Base-by-base conservation (phyloP, 2,113 vertebrate genomes). In the Chloroceryle aenea region DNA sequence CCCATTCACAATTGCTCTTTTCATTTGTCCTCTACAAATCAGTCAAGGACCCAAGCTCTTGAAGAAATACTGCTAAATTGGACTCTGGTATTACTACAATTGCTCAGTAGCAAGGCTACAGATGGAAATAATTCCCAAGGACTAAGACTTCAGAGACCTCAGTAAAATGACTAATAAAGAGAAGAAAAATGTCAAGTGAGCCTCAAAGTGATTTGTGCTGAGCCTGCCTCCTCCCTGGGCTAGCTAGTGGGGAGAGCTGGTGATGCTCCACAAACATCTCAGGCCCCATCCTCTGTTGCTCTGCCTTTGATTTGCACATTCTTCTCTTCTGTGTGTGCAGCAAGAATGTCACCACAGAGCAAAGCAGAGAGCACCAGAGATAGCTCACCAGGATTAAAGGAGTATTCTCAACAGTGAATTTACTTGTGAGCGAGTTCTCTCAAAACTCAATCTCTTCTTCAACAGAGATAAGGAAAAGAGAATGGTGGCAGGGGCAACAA, bases 11-110 rank as follows among this genome's bases (percentile, higher is more conserved):
- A 91, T 34, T 43, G 32, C 72, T 91, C 83, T 87, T 83, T 93
- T 84, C 64, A 78, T 90, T 92, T 90, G 88, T 93, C 92, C 92
- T 94, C 92, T 85, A 94, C 74, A 93, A 85, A 90, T 79, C 90
- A 93, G 69, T 85, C 85, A 93, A 93, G 87, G 87, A 94, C 59
- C 50, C 29, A 56, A 63, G 81, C 67, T 92, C 90, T 62, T 90
- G 74, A 91, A 63, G 74, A 92, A 94, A 84, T 56, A 78, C 58
- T 21, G 47, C 40, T 76, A 53, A 93, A 92, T 3, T 77, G 85
- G 93, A 75, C 74, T 69, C 66, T 52, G 71, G n/a, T 81, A 84
- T 53, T 87, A 67, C 85, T 42, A 72, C 42, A 77, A 47, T 21
- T 72, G 69, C 52, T 89, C 85, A 81, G 77, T 14, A 87, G 69